Evolutionary conservation across 1,140 invertebrate genomes (phyloP).

Genomic region (Drosophila navojoa): DNA sequence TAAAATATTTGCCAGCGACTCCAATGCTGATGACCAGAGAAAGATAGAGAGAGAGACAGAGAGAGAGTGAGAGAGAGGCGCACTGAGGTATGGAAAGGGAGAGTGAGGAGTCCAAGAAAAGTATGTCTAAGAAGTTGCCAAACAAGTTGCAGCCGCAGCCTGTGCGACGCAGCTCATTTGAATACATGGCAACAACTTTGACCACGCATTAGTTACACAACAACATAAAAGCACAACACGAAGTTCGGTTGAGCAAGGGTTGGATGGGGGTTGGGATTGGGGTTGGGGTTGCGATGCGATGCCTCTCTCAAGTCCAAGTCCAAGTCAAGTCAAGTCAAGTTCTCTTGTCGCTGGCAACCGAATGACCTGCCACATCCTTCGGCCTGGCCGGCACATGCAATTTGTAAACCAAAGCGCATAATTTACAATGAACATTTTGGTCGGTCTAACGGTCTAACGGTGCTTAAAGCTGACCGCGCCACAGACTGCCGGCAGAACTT

Average conservation of each 20-base stretch:
- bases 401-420: constrained; percentile 81
- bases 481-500: constrained; percentile 32
- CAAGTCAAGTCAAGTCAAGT: constrained; percentile 29
- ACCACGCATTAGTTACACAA: constrained; percentile 76
- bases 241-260: background rate
- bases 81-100: background rate
- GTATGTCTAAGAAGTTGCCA: constrained; percentile 76
- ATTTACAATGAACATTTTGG: constrained; percentile 71
- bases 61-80: too few species aligned
- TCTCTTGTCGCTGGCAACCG: constrained; percentile 15
- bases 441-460: constrained; percentile 34
- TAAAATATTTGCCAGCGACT: constrained; percentile 74
- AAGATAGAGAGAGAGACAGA: too few species aligned
- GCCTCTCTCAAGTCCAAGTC: constrained; percentile 31
- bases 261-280: background rate
- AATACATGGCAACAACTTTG: constrained; percentile 76
- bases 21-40: constrained; percentile 22
- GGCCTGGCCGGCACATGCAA: constrained; percentile 69
- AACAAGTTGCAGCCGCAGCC: constrained; percentile 61
- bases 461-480: constrained; percentile 45
- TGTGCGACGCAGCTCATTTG: constrained; percentile 73
- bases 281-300: background rate
- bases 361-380: constrained; percentile 67
- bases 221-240: constrained; percentile 40
- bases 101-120: constrained; percentile 46